Conservation (phyloP, 2,113 vertebrate genomes). For the Ptilorrhoa leucosticta region DNA sequence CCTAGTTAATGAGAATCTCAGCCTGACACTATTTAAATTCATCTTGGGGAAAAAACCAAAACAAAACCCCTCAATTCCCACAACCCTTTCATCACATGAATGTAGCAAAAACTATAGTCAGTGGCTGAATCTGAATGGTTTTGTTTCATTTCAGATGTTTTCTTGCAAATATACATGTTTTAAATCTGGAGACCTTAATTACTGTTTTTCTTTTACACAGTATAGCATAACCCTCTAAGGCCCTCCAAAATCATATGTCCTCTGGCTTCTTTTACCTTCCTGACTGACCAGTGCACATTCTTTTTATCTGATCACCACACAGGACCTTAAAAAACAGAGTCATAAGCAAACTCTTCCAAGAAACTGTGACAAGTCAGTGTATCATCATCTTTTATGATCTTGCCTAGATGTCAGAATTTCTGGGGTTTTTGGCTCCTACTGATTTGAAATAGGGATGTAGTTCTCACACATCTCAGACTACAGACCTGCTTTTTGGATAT, state of each 20-base stretch:
- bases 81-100: not conserved
- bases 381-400: not conserved
- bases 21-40: not conserved
- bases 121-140: not conserved
- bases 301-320: not conserved
- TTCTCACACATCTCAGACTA: not conserved
- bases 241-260: not conserved
- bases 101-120: not conserved
- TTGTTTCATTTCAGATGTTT: not conserved
- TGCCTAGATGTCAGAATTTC: not conserved
- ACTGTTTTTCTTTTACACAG: not conserved
- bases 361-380: not conserved
- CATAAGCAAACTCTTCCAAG: not conserved
- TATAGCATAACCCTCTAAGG: not conserved
- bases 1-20: not conserved
- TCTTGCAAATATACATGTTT: not conserved
- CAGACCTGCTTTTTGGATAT: not conserved
- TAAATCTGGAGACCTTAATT: not conserved
- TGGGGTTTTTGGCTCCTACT: rapidly evolving
- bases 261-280: not conserved
- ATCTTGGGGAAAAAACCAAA: not conserved
- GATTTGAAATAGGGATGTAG: not conserved
- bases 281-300: not conserved
- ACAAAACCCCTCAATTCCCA: not conserved
- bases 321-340: not conserved